Evolutionary conservation across 2,797 vertebrate genomes (phyloP).

Genomic region (Hyperoplus immaculatus): DNA sequence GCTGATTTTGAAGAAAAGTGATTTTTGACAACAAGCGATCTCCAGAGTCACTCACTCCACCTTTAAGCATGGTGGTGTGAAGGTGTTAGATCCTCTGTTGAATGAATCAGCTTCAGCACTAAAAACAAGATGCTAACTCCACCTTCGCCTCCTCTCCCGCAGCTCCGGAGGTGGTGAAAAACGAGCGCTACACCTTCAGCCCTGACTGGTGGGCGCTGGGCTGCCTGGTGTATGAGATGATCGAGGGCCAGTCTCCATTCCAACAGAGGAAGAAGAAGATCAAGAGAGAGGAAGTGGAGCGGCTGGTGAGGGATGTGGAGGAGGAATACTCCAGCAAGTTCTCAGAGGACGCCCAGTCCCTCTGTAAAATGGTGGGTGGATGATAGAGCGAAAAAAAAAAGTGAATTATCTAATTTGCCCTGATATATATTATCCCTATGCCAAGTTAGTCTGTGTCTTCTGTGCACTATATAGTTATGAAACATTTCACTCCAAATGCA

Average conservation of each 20-base stretch:
- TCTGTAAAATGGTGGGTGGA: constrained; percentile 91
- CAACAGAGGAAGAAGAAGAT: constrained; percentile 99
- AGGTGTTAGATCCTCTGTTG: neutral
- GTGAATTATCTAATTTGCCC: neutral
- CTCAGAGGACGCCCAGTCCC: constrained; percentile 89
- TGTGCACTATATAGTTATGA: neutral
- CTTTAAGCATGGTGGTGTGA: too few relatives aligned
- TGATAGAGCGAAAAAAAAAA: neutral
- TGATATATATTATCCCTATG: neutral
- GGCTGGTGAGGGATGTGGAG: constrained; percentile 92
- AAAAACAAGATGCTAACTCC: neutral
- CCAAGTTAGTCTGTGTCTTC: neutral
- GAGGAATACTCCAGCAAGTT: constrained; percentile 95
- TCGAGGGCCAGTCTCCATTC: constrained; percentile 97
- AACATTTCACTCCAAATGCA: neutral
- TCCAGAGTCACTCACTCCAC: too few relatives aligned
- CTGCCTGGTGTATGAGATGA: constrained; percentile 98
- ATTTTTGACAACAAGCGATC: too few relatives aligned
- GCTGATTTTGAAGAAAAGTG: too few relatives aligned
- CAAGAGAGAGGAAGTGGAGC: constrained; percentile 97
- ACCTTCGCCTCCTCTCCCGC: neutral
- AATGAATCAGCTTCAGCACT: neutral
- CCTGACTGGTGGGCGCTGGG: constrained; percentile 99
- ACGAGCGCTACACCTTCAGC: constrained; percentile 95
- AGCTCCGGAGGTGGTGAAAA: constrained; percentile 98